Evolutionary conservation across 2,113 vertebrate species (phyloP), one percentile per base, ranked within the genome.

Genomic region (Pyrgilauda ruficollis): DNA sequence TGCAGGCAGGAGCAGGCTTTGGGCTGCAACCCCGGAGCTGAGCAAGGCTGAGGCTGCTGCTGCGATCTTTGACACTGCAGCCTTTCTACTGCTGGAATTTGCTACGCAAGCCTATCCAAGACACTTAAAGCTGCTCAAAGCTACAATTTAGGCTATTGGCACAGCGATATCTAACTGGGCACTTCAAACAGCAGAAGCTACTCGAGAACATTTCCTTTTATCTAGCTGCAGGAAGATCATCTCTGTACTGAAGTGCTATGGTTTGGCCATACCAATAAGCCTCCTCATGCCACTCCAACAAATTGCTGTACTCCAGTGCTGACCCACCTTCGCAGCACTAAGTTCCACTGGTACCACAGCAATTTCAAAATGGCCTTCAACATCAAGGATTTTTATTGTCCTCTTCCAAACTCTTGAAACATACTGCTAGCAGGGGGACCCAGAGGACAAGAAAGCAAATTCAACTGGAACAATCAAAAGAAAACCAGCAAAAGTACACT

Each of bases 241-340:
- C 27, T 46, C 63, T 55, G 22, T 26, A 31, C 46, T 50, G 20
- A 77, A 77, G 50, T 43, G n/a, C 41, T 76, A 50, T 3, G 24
- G 43, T 55, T 58, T 77, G 50, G 62, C 55, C 13, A 13, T 14
- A 13, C 12, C 4, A 3, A 49, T 49, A 41, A 74, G 20, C 28
- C 28, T 81, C 44, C 31, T 68, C 22, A 47, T 19, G 18, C 12
- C 8, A 3, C 46, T 80, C 67, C 55, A 49, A 80, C 33, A 84
- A 69, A 80, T 1, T 21, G 17, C 26, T 50, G 21, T 18, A 28
- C 35, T 41, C 43, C 31, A 30, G 12, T 1, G 5, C n/a, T 37
- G 27, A 84, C 17, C 10, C 67, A 80, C 35, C 79, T 43, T 17
- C 1, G 0, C 26, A 91, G 26, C 1, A 1, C 35, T 53, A 21